phyloP scores from a whole-genome alignment of 2,888 invertebrate species.

The Drosophila colorata region DNA sequence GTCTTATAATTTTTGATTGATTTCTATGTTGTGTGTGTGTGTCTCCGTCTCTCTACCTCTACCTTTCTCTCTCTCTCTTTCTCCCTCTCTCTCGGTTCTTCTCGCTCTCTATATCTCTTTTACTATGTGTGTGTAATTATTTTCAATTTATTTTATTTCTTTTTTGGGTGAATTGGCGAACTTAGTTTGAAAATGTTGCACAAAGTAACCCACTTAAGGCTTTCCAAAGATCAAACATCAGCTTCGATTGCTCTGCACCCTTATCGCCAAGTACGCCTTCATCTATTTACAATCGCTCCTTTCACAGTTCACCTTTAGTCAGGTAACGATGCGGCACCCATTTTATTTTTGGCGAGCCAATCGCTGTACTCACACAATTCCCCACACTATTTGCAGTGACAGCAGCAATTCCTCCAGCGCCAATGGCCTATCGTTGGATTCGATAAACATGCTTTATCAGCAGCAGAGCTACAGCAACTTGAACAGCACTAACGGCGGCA shows the following conservation, averaged over 20 bases:
- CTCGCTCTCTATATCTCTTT: conserved; percentile 2
- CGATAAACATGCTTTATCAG: conserved; percentile 81
- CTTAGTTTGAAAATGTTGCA: conserved; percentile 85
- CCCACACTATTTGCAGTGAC: conserved; percentile 69
- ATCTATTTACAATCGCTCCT: conserved; percentile 85
- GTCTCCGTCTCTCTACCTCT: neutral
- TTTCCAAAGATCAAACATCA: conserved; percentile 85
- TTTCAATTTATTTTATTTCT: conserved; percentile 62
- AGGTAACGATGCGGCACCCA: conserved; percentile 79
- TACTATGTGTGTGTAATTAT: conserved; percentile 26
- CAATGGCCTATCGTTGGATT: conserved; percentile 81
- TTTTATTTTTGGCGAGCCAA: neutral
- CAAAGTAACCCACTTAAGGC: conserved; percentile 85
- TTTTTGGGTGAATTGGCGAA: conserved; percentile 76
- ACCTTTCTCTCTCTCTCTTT: conserved; percentile 6
- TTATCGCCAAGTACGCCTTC: conserved; percentile 85
- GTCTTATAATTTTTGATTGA: conserved; percentile 56
- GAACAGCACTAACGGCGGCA: conserved; percentile 50
- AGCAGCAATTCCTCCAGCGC: conserved; percentile 83
- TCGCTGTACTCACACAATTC: neutral
- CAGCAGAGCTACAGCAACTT: conserved; percentile 57
- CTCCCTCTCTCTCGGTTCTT: conserved; percentile 8
- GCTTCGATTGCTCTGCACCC: conserved; percentile 85
- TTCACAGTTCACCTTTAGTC: conserved; percentile 85
- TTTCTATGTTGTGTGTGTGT: conserved; percentile 17